Evolutionary conservation across 37 sponge, comb jelly and placozoan species (phyloP).

Genomic region (Ianthella basta): DNA sequence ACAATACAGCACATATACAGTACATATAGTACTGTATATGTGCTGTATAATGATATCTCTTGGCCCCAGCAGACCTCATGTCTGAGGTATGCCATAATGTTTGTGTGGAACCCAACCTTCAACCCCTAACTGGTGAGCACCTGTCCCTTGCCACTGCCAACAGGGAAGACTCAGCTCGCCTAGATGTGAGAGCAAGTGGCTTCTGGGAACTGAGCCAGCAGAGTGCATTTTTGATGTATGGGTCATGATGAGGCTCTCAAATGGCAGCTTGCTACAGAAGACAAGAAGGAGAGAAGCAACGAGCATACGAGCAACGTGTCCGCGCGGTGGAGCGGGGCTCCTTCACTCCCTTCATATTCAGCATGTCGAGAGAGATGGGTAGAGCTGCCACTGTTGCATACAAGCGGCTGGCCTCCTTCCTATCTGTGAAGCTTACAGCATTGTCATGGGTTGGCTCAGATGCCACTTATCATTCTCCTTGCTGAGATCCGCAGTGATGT

Average conservation of each 20-base stretch:
- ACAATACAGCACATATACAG: too few relatives aligned
- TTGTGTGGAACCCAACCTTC: neutral
- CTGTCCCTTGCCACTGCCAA: neutral
- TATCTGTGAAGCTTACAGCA: neutral
- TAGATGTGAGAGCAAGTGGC: neutral
- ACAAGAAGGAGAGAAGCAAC: neutral
- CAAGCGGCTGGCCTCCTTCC: neutral
- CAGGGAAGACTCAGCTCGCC: neutral
- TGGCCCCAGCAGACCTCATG: neutral
- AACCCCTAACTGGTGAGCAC: neutral
- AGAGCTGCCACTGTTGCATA: neutral
- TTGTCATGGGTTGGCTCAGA: neutral
- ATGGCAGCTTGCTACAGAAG: slow-evolving; percentile 9
- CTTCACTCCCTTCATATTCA: slow-evolving; percentile 23
- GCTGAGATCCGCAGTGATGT: neutral
- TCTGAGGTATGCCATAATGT: neutral
- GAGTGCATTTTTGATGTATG: slow-evolving; percentile 12
- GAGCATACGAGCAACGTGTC: neutral
- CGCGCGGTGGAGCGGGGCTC: slow-evolving; percentile 18
- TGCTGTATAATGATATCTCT: too few relatives aligned
- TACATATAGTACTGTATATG: too few relatives aligned
- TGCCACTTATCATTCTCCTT: neutral
- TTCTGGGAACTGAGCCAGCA: slow-evolving; percentile 2
- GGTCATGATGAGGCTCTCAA: neutral
- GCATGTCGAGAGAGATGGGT: neutral